Conservation (phyloP, 2,113 vertebrate genomes). For the Nicator chloris region DNA sequence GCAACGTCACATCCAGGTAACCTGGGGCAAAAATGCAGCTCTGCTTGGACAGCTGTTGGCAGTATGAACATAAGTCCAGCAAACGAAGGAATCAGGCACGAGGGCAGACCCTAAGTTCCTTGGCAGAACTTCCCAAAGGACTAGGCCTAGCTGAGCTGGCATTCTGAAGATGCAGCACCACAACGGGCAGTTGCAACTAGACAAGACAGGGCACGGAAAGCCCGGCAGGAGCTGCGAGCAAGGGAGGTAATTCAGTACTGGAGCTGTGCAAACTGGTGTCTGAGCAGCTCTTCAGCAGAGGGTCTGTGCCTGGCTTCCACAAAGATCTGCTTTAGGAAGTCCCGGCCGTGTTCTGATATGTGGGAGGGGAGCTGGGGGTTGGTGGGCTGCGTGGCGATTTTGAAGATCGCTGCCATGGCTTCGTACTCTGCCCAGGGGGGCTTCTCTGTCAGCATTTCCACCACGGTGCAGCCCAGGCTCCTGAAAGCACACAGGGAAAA, state of each 20-base stretch:
- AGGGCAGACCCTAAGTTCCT: conserved; percentile 40
- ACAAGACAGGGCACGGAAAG: neutral
- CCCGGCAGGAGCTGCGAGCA: conserved; percentile 35
- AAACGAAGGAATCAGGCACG: conserved; percentile 43
- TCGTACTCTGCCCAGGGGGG: conserved; percentile 96
- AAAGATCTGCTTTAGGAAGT: conserved; percentile 92
- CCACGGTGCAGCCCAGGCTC: conserved; percentile 95
- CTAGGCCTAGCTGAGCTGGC: conserved; percentile 31
- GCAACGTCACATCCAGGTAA: neutral
- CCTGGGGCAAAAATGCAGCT: neutral
- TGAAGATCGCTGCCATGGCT: conserved; percentile 97
- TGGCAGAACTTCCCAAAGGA: neutral
- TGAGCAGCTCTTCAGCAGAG: conserved; percentile 92
- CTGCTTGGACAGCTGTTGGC: neutral
- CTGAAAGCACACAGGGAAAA: conserved; percentile 60
- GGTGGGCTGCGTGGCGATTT: conserved; percentile 95
- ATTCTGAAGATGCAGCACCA: conserved; percentile 51
- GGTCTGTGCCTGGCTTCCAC: conserved; percentile 94
- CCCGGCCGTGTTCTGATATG: conserved; percentile 86
- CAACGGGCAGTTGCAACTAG: neutral
- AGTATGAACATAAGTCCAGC: conserved; percentile 14
- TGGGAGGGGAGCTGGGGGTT: conserved; percentile 90
- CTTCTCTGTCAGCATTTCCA: conserved; percentile 97
- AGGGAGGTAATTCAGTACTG: conserved; percentile 80
- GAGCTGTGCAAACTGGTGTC: conserved; percentile 92